phyloP scores from a whole-genome alignment of 2,888 invertebrate genomes.

The Poecilus cupreus region DNA sequence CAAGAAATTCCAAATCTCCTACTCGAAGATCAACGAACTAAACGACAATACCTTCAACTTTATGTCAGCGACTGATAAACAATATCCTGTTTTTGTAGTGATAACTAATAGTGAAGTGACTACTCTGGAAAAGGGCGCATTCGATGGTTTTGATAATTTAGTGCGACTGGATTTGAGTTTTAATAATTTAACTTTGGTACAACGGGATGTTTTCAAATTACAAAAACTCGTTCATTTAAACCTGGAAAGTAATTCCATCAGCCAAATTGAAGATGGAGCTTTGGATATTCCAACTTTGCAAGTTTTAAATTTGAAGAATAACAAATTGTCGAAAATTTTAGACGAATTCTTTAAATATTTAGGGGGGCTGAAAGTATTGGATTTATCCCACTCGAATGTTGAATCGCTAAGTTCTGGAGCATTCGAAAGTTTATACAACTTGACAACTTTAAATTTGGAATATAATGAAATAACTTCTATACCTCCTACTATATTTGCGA shows the following conservation, averaged over 20 bases:
- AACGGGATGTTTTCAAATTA: conserved; percentile 41
- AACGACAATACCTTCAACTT: conserved; percentile 42
- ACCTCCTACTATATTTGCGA: conserved; percentile 56
- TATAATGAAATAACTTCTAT: conserved; percentile 53
- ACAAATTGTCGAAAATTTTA: conserved; percentile 58
- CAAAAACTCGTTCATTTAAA: conserved; percentile 34
- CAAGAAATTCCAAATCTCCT: conserved; percentile 46
- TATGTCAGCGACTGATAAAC: conserved; percentile 17
- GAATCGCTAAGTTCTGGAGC: conserved; percentile 44
- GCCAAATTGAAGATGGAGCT: conserved; percentile 56
- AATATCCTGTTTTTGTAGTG: conserved; percentile 26
- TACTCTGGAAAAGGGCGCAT: conserved; percentile 6
- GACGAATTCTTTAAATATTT: conserved; percentile 57
- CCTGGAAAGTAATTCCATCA: conserved; percentile 58
- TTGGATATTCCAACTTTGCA: conserved; percentile 54
- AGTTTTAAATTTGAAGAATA: conserved; percentile 60
- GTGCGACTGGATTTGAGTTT: conserved; percentile 50
- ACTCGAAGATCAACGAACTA: conserved; percentile 40
- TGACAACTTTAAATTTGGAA: conserved; percentile 56
- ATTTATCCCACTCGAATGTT: conserved; percentile 58
- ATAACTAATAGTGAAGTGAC: conserved; percentile 48
- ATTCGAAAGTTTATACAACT: conserved; percentile 46
- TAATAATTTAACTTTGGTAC: conserved; percentile 48
- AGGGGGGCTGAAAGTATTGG: conserved; percentile 46
- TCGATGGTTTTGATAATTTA: conserved; percentile 41